phyloP scores from a whole-genome alignment of 2,797 vertebrate genomes.

The Capromys pilorides region DNA sequence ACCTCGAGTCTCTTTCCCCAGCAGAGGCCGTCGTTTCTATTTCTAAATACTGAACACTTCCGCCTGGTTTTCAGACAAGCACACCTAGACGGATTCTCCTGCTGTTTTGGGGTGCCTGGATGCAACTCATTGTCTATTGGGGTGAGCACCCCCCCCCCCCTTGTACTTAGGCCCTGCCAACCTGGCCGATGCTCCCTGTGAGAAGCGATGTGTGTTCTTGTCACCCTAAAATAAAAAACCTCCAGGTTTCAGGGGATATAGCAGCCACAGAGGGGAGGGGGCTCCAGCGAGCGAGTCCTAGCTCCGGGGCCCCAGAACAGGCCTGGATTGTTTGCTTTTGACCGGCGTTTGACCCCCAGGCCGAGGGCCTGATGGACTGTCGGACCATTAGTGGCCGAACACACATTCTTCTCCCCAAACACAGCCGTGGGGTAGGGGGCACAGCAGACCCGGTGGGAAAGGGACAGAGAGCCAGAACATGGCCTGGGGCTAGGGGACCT shows the following conservation, averaged over 20 bases:
- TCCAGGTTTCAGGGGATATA: constrained; percentile 74
- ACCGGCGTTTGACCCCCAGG: constrained; percentile 89
- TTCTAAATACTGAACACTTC: constrained; percentile 13
- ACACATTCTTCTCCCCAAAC: constrained; percentile 87
- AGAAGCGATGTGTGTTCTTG: constrained; percentile 78
- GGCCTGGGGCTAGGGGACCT: constrained; percentile 77
- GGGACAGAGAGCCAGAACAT: constrained; percentile 57
- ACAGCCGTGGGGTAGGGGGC: no score
- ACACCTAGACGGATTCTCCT: neutral
- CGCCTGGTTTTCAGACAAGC: neutral
- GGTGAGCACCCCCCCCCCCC: neutral
- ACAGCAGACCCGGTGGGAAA: constrained; percentile 54
- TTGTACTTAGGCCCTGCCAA: constrained; percentile 48
- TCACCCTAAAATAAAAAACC: constrained; percentile 72
- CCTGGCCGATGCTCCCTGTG: constrained; percentile 70
- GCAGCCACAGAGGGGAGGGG: constrained; percentile 73
- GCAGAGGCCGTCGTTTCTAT: constrained; percentile 1
- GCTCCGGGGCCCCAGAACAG: constrained; percentile 79
- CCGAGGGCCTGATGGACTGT: constrained; percentile 87
- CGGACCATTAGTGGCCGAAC: constrained; percentile 84
- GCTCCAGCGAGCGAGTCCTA: constrained; percentile 73
- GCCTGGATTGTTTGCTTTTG: constrained; percentile 89
- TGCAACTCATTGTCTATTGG: constrained; percentile 44
- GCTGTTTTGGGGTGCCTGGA: neutral
- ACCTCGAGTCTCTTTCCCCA: constrained; percentile 3